phyloP scores from a whole-genome alignment of 2,888 invertebrate species.

The Metellina segmentata region DNA sequence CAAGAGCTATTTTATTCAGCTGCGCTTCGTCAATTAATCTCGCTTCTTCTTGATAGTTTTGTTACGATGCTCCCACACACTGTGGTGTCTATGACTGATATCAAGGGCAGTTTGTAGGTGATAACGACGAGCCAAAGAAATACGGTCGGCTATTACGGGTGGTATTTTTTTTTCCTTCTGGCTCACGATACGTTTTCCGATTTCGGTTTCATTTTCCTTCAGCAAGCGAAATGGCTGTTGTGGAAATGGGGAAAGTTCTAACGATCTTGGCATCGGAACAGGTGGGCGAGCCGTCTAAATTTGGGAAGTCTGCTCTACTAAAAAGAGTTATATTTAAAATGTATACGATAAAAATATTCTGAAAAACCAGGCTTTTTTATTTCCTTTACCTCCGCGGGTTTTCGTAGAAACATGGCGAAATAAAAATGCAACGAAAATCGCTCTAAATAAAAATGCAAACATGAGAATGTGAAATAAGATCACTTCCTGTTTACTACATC shows the following conservation, averaged over 20 bases:
- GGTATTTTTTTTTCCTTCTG: constrained; percentile 19
- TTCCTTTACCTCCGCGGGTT: too few relatives aligned
- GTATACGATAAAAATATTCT: too few relatives aligned
- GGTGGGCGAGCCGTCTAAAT: neutral
- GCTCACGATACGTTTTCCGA: neutral
- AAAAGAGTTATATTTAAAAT: too few relatives aligned
- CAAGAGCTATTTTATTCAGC: constrained; percentile 23
- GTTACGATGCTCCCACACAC: constrained; percentile 19
- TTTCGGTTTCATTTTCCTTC: constrained; percentile 6
- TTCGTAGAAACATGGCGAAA: too few relatives aligned
- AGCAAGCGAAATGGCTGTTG: neutral
- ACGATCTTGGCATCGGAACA: neutral
- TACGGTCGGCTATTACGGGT: neutral
- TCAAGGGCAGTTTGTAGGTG: constrained; percentile 66
- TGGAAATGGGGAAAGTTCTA: neutral
- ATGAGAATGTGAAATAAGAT: too few relatives aligned
- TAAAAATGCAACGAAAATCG: too few relatives aligned
- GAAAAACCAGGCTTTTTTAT: too few relatives aligned
- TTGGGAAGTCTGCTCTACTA: too few relatives aligned
- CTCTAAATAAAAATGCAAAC: too few relatives aligned
- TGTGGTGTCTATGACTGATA: constrained; percentile 64
- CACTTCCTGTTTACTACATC: too few relatives aligned
- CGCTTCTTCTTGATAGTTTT: constrained; percentile 11
- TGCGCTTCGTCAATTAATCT: constrained; percentile 42
- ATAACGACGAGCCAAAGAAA: constrained; percentile 42